A percentile compares a stretch with the other conserved stretches of the same genome.
These are phyloP conservation scores for Cheilosia pagana DNA, from an alignment of 2,888 invertebrate species.

Conservation along the genomic window DNA sequence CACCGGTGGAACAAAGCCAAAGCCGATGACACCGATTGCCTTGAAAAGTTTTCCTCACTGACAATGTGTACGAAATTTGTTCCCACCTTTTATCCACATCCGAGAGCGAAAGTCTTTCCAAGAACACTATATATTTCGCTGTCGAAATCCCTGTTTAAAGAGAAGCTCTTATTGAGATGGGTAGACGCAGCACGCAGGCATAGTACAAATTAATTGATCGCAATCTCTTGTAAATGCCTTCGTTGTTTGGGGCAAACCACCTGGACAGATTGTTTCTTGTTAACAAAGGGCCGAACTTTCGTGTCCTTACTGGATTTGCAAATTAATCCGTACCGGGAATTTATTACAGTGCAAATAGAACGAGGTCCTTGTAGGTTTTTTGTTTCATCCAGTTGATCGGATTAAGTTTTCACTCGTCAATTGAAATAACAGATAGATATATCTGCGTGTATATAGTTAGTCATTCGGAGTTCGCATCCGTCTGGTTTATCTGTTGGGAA, in stretches of 20 bases:
- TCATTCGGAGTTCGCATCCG: background rate
- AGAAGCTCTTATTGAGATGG: background rate
- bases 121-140: no score
- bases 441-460: background rate
- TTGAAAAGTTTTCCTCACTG: no score
- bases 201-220: background rate
- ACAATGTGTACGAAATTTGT: no score
- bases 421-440: background rate
- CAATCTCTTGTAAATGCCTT: background rate
- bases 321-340: background rate
- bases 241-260: background rate
- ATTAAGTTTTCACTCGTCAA: background rate
- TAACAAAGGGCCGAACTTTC: background rate
- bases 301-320: background rate
- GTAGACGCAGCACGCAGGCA: background rate
- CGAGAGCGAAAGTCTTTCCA: no score
- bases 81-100: no score
- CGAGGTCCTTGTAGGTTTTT: background rate
- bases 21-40: no score
- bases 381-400: background rate
- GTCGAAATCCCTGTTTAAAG: background rate
- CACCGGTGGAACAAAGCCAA: no score
- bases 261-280: background rate
- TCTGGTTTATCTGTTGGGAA: no score
- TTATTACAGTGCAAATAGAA: background rate